Conservation (phyloP, 2,113 vertebrate genomes). For the Benitochromis conjunctus region DNA sequence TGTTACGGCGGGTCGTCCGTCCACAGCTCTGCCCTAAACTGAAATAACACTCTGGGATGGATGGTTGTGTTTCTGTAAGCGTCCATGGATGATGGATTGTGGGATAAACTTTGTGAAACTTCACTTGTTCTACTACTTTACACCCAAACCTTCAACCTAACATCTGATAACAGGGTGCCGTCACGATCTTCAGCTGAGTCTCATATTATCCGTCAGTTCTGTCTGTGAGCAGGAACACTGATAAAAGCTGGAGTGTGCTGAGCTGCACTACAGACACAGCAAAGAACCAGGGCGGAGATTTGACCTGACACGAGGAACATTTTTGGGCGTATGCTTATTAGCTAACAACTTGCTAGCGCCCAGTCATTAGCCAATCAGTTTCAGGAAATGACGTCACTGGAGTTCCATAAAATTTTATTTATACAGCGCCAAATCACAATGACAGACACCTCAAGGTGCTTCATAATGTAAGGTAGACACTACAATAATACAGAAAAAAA, state of each 20-base stretch:
- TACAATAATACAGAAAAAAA: no score
- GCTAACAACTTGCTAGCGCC: accelerated
- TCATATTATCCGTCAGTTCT: background rate
- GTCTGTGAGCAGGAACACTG: background rate
- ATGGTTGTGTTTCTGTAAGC: background rate
- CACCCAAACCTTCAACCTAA: background rate
- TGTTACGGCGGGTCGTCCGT: background rate
- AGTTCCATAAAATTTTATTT: no score
- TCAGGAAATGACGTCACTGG: background rate
- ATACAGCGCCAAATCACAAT: no score
- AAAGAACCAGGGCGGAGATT: background rate
- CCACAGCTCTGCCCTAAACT: background rate
- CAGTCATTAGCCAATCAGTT: background rate
- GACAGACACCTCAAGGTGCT: no score
- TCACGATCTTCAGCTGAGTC: background rate
- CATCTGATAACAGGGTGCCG: background rate
- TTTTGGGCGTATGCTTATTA: background rate
- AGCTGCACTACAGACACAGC: background rate
- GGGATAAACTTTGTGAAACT: background rate
- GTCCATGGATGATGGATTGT: background rate
- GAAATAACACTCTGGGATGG: accelerated
- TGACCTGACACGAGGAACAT: background rate
- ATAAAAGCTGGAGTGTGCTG: background rate
- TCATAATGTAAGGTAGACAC: no score
- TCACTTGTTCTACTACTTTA: background rate